These are phyloP conservation scores for Nycticorax nycticorax DNA, from an alignment of 2,113 vertebrate species.

Conservation along the genomic window DNA sequence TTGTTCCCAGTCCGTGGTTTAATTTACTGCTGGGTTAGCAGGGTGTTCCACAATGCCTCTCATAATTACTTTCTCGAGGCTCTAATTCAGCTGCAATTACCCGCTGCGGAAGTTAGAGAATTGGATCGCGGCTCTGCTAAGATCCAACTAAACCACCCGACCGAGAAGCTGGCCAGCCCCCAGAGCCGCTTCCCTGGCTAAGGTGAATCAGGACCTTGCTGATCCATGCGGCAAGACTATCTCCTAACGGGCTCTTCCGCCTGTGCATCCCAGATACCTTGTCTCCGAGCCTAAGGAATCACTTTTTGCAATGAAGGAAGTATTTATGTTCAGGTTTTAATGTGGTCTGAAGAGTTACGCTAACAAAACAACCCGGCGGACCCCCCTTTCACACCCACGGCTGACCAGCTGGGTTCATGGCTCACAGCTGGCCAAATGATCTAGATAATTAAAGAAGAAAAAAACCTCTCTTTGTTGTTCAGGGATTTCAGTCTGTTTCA, in stretches of 20 bases:
- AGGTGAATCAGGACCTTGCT: background rate
- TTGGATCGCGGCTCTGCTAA: background rate
- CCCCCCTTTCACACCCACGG: conserved; percentile 35
- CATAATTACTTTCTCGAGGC: conserved; percentile 50
- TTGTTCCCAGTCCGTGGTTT: conserved; percentile 50
- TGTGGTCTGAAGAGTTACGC: background rate
- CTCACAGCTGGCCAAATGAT: conserved; percentile 78
- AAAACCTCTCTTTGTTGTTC: conserved; percentile 51
- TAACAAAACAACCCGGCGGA: background rate
- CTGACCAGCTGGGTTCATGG: conserved; percentile 69
- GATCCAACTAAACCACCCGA: background rate
- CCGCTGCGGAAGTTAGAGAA: conserved; percentile 41
- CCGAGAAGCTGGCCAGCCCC: background rate
- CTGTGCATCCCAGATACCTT: background rate
- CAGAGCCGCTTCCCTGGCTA: background rate
- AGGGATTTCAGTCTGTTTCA: conserved; percentile 70
- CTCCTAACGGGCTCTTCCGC: accelerated
- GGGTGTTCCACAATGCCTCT: conserved; percentile 55
- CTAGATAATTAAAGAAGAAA: conserved; percentile 77
- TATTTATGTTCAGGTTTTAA: background rate
- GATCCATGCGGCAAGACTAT: background rate
- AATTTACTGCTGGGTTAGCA: conserved; percentile 69
- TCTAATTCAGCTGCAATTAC: conserved; percentile 62
- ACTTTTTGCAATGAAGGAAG: background rate
- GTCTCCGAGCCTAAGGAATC: background rate